phyloP scores from a whole-genome alignment of 2,888 invertebrate species.

The Phyto melanocephala region DNA sequence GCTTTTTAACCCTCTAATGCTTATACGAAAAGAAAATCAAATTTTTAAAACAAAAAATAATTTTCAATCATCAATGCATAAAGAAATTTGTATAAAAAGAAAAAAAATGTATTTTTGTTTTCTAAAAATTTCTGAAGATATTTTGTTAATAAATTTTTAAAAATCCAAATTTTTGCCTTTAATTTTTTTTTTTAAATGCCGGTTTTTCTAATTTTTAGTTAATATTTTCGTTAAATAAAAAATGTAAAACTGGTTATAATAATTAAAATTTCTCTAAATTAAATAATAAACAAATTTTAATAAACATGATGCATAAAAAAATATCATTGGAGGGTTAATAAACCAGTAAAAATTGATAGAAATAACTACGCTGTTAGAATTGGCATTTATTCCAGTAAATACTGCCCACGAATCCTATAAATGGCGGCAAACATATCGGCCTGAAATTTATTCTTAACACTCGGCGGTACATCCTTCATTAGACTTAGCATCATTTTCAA shows the following conservation, averaged over 20 bases:
- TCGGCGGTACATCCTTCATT: conserved; percentile 51
- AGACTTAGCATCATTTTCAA: conserved; percentile 56
- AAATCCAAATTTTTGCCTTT: too few relatives aligned
- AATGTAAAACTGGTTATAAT: too few relatives aligned
- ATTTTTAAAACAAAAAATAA: conserved; percentile 41
- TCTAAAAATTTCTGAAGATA: too few relatives aligned
- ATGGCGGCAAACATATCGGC: conserved; percentile 62
- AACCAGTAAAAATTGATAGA: not conserved
- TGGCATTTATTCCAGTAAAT: conserved; percentile 23
- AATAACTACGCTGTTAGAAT: not conserved
- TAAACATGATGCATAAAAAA: not conserved
- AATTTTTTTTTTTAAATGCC: too few relatives aligned
- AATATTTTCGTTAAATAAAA: too few relatives aligned
- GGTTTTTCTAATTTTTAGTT: too few relatives aligned
- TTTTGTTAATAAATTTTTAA: too few relatives aligned
- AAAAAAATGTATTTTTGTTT: too few relatives aligned
- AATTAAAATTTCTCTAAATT: too few relatives aligned
- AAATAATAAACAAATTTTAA: too few relatives aligned
- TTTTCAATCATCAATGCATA: conserved; percentile 12
- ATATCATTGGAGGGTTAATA: conserved; percentile 1
- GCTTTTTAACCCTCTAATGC: conserved; percentile 5
- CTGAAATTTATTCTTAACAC: conserved; percentile 60
- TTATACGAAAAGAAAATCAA: not conserved
- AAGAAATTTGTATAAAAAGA: too few relatives aligned
- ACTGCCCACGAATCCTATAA: conserved; percentile 51